A percentile compares a stretch with the other conserved stretches of the same genome.
phyloP scores from a whole-genome alignment of 2,113 vertebrate species.

The Tympanuchus pallidicinctus region DNA sequence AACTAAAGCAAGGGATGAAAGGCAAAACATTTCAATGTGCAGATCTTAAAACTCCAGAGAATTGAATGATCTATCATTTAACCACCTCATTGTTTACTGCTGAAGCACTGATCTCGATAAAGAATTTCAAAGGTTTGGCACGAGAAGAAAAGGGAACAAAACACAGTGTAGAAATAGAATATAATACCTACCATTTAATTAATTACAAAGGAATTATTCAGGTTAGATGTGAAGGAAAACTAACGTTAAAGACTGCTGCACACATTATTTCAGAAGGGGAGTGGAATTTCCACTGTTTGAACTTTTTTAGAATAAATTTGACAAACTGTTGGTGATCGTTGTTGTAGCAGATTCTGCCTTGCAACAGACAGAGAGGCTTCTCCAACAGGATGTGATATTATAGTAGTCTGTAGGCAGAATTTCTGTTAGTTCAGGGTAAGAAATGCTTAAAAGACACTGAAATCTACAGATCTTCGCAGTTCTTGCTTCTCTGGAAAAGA shows the following conservation, averaged over 20 bases:
- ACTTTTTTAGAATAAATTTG: background rate
- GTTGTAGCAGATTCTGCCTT: background rate
- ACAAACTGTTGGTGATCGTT: background rate
- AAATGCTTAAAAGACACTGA: background rate
- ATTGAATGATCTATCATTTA: background rate
- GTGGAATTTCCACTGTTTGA: background rate
- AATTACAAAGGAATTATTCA: background rate
- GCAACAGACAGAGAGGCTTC: background rate
- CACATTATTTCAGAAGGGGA: background rate
- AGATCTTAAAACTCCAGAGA: background rate
- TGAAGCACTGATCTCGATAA: background rate
- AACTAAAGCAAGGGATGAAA: background rate
- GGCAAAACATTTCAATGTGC: background rate
- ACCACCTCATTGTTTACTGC: background rate
- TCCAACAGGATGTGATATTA: background rate
- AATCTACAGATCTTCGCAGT: background rate
- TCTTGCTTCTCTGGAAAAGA: background rate
- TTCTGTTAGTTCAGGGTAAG: background rate
- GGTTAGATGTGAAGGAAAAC: background rate
- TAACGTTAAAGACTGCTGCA: background rate
- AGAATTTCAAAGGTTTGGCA: background rate
- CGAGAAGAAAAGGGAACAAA: background rate
- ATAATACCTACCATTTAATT: background rate
- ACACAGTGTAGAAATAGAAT: background rate
- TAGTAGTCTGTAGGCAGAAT: background rate